Percentiles rank a stretch among this genome's conserved stretches.
Evolutionary conservation across 2,113 vertebrate species (phyloP).

Genomic region (Pygoscelis antarcticus): DNA sequence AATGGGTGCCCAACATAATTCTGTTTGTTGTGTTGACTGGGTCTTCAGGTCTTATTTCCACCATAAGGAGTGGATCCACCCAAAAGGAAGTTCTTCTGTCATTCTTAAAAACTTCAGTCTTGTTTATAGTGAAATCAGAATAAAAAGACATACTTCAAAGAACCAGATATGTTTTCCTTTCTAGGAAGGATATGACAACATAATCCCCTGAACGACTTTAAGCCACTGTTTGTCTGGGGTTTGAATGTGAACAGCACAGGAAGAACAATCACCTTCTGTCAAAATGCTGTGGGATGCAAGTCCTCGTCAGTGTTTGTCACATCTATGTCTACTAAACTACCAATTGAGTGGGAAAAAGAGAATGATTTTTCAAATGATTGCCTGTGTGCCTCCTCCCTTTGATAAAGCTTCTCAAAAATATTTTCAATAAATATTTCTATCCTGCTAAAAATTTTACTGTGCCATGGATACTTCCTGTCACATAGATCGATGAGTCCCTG

Average conservation of each 20-base stretch:
- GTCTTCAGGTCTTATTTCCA: neutral
- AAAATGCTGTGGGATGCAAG: neutral
- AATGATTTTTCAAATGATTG: neutral
- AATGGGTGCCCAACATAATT: neutral
- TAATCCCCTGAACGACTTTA: neutral
- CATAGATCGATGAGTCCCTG: rapidly evolving
- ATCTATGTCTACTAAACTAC: neutral
- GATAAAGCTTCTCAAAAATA: neutral
- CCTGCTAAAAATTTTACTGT: neutral
- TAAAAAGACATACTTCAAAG: neutral
- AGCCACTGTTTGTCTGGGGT: neutral
- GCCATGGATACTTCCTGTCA: neutral
- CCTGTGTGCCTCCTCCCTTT: neutral
- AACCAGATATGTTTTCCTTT: neutral
- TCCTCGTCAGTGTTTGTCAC: neutral
- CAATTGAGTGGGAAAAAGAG: neutral
- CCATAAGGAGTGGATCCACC: neutral
- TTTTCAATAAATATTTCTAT: neutral
- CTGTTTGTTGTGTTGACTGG: neutral
- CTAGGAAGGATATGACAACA: neutral
- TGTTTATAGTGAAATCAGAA: neutral
- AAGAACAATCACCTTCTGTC: neutral
- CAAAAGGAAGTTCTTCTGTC: neutral
- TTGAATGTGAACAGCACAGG: neutral
- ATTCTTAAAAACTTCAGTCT: neutral